Conservation (phyloP, 2,113 vertebrate genomes). For the Trinectes maculatus region DNA sequence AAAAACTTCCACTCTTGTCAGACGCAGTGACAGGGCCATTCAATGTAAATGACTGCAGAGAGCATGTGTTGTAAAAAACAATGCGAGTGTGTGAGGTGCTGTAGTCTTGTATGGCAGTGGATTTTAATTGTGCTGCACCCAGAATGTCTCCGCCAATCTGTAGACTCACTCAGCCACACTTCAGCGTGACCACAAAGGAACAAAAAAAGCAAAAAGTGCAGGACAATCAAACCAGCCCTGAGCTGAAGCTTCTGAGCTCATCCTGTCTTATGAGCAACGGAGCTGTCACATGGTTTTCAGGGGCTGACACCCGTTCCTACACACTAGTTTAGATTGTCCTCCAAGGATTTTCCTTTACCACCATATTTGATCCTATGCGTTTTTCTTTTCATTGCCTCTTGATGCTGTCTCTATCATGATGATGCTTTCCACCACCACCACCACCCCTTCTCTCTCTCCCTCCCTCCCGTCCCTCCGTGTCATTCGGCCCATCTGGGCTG, state of each 20-base stretch:
- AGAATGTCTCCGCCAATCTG: constrained; percentile 64
- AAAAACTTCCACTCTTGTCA: constrained; percentile 25
- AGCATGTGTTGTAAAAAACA: background rate
- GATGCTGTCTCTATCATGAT: background rate
- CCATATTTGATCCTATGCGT: constrained; percentile 8
- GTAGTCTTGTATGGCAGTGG: constrained; percentile 16
- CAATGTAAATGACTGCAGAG: constrained; percentile 53
- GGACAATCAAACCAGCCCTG: constrained; percentile 50
- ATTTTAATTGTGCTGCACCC: constrained; percentile 40
- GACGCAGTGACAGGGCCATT: constrained; percentile 42
- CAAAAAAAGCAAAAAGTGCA: constrained; percentile 48
- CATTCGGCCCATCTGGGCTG: constrained; percentile 82
- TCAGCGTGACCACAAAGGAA: constrained; percentile 64
- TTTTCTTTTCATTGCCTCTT: constrained; percentile 23
- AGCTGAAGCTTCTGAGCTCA: constrained; percentile 41
- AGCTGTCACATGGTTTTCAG: constrained; percentile 42
- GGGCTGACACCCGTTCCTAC: constrained; percentile 14
- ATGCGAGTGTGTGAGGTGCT: background rate
- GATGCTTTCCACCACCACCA: no score
- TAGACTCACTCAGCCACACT: constrained; percentile 60
- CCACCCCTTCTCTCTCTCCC: constrained; percentile 40
- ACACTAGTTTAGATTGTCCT: background rate
- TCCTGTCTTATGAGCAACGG: constrained; percentile 34
- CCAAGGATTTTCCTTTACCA: constrained; percentile 8
- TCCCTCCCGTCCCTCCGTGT: constrained; percentile 39